Base-by-base conservation (phyloP, 2,888 invertebrate genomes). In the Drosophila kanekoi region DNA sequence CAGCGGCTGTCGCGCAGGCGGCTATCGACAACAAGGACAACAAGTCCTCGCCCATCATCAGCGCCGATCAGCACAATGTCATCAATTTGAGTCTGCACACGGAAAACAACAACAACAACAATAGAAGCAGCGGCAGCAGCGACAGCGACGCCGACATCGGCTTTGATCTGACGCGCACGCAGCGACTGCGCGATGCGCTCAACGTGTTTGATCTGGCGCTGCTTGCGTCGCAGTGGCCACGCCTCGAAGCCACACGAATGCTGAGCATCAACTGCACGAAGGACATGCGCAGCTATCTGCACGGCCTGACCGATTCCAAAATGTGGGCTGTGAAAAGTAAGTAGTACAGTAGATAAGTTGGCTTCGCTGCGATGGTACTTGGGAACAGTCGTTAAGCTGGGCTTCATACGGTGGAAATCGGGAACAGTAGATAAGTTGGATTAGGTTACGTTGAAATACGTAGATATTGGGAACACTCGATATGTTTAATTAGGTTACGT, bases 271-370 rank as follows among this genome's bases (percentile, higher is more conserved):
- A 91, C 63, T 92, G 92, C 72, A 83, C 91, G 9, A 80, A 80
- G 74, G 91, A 92, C 76, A 88, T 92, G 88, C 77, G 86, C 40
- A 84, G 84, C 65, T 92, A 92, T 79, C 75, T 93, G 23, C 81
- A 80, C 33, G 93, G 92, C 56, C 83, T 92, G 48, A 83, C 72
- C 48, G 70, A 78, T 11, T 77, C 89, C 40, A 83, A 87, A 52
- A 88, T 92, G 77, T 92, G 92, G 92, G 92, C 92, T 0, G 81
- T 92, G 1, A 92, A 92, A 81, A 92, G 92, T 93, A 78, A 92
- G 93, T 91, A 51, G 11, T 2, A 35, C 35, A 35, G 33, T 38
- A 4, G 35, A 10, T 35, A 35, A 37, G 4, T 37, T 37, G 5
- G 23, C 1, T 23, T 23, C 5, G 5, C n/a, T n/a, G 1, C 0